Conservation (phyloP, 1,140 invertebrate genomes). For the Chironomus tepperi region DNA sequence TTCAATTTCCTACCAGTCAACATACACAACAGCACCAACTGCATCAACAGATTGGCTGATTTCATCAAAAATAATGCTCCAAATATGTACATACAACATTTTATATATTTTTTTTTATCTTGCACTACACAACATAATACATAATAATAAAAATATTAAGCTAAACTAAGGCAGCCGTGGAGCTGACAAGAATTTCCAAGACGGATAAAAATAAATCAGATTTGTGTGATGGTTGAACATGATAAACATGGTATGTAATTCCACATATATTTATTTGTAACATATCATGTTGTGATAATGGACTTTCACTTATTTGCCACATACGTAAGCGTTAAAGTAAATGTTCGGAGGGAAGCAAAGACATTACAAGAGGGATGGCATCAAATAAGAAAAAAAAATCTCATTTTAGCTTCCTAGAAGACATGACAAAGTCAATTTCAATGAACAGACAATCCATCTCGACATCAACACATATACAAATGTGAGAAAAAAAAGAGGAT, state of each 20-base stretch:
- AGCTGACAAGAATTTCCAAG: not conserved
- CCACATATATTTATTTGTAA: not conserved
- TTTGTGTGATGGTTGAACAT: slow-evolving; percentile 2
- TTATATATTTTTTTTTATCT: not conserved
- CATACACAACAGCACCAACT: too few relatives aligned
- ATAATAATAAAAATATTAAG: not conserved
- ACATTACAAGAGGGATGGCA: too few relatives aligned
- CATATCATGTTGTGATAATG: not conserved
- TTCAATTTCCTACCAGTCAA: too few relatives aligned
- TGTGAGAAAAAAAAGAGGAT: not conserved
- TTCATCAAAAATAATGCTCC: too few relatives aligned
- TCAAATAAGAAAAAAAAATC: not conserved
- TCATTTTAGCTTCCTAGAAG: not conserved
- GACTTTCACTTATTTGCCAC: not conserved
- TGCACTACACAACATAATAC: not conserved
- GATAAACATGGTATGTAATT: not conserved
- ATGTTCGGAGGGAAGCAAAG: too few relatives aligned
- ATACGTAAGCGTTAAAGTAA: too few relatives aligned
- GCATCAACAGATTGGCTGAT: too few relatives aligned
- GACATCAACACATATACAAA: not conserved
- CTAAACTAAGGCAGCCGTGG: not conserved
- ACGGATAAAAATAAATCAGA: slow-evolving; percentile 3
- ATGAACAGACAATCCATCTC: not conserved
- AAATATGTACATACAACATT: too few relatives aligned
- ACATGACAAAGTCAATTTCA: not conserved